phyloP scores from a whole-genome alignment of 1,140 invertebrate genomes.

The Drosophila bocqueti region DNA sequence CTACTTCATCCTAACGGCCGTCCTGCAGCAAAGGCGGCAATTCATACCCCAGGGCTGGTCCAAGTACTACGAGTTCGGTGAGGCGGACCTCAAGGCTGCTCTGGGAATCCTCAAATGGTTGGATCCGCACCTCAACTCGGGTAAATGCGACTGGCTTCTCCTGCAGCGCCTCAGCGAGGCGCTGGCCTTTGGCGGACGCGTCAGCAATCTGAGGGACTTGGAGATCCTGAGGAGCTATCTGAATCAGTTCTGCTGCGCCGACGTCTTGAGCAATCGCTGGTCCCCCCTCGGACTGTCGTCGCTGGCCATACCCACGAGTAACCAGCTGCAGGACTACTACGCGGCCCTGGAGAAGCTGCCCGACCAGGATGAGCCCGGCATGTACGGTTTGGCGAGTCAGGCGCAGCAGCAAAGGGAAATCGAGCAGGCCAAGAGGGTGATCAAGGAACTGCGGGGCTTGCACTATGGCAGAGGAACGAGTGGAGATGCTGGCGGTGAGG shows the following conservation, averaged over 20 bases:
- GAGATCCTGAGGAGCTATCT: slow-evolving; percentile 91
- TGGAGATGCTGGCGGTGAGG: not conserved
- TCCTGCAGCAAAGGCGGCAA: slow-evolving; percentile 94
- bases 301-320: slow-evolving; percentile 86
- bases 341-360: slow-evolving; percentile 88
- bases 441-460: slow-evolving; percentile 62
- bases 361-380: slow-evolving; percentile 89
- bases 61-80: slow-evolving; percentile 96
- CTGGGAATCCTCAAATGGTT: slow-evolving; percentile 90
- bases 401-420: slow-evolving; percentile 75
- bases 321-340: slow-evolving; percentile 87
- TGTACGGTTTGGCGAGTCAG: slow-evolving; percentile 90
- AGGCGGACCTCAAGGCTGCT: slow-evolving; percentile 92
- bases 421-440: slow-evolving; percentile 59
- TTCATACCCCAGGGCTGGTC: slow-evolving; percentile 94
- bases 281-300: slow-evolving; percentile 86
- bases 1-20: slow-evolving; percentile 88
- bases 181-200: slow-evolving; percentile 94
- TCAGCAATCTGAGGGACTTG: slow-evolving; percentile 93
- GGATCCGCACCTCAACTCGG: slow-evolving; percentile 77
- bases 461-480: slow-evolving; percentile 62
- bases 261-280: slow-evolving; percentile 87
- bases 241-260: slow-evolving; percentile 89
- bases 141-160: slow-evolving; percentile 89
- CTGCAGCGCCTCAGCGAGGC: slow-evolving; percentile 92